Evolutionary conservation across 2,113 vertebrate species (phyloP).

Genomic region (Stomatorhinus ivindoensis): DNA sequence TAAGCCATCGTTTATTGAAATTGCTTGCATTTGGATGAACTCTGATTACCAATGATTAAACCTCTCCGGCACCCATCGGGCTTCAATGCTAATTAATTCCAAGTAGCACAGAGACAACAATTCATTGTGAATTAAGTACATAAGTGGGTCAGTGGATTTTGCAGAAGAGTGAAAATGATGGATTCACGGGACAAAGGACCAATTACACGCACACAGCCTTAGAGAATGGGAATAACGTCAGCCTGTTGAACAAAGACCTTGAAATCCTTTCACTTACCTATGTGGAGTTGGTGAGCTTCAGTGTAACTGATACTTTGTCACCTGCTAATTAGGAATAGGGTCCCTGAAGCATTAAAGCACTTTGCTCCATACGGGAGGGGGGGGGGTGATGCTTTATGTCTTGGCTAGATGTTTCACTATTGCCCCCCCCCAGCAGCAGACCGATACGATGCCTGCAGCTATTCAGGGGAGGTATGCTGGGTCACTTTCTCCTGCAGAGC

Average conservation of each 20-base stretch:
- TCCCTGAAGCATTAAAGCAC: background rate
- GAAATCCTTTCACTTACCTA: background rate
- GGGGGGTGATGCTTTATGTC: background rate
- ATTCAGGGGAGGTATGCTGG: background rate
- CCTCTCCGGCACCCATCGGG: background rate
- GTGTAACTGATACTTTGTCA: background rate
- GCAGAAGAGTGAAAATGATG: background rate
- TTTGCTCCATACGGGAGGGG: background rate
- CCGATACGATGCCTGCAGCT: background rate
- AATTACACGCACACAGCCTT: background rate
- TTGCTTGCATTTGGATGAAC: background rate
- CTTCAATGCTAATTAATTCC: background rate
- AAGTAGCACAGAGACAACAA: background rate
- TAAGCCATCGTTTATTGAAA: background rate
- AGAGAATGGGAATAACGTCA: background rate
- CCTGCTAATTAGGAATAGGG: background rate
- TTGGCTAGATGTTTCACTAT: background rate
- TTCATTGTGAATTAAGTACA: background rate
- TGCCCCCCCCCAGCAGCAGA: background rate
- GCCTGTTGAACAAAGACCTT: background rate
- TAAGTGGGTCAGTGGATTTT: background rate
- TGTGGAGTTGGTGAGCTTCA: background rate
- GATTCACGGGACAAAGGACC: background rate
- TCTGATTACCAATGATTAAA: slow-evolving; percentile 1
- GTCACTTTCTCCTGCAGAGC: background rate